Percentiles rank a stretch among this genome's conserved stretches.
Conservation (phyloP, 2,797 vertebrate genomes). For the Poeciliopsis turneri region DNA sequence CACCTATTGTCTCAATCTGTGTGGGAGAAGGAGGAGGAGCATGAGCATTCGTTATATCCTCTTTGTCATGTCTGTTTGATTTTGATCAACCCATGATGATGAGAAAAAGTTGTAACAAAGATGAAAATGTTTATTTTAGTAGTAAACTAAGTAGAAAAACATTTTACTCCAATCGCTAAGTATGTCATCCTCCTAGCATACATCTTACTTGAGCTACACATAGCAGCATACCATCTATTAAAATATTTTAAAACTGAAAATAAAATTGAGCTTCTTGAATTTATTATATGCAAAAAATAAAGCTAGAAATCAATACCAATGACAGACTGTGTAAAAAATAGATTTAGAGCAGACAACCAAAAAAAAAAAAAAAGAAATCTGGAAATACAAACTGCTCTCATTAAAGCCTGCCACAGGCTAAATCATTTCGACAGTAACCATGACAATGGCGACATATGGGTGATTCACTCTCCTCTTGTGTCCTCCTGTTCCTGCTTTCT, state of each 20-base stretch:
- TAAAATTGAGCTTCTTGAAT: not conserved
- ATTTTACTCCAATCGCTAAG: not conserved
- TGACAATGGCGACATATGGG: slow-evolving; percentile 70
- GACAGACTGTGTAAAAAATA: slow-evolving; percentile 11
- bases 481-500: slow-evolving; percentile 48
- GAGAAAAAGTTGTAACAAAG: too few relatives aligned
- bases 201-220: not conserved
- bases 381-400: slow-evolving; percentile 58
- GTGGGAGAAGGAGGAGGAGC: slow-evolving; percentile 15
- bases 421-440: slow-evolving; percentile 73
- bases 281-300: not conserved
- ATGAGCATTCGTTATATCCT: not conserved
- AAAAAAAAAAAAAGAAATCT: slow-evolving; percentile 11
- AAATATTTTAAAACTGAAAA: not conserved
- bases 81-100: too few relatives aligned
- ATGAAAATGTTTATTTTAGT: not conserved
- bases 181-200: not conserved
- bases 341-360: slow-evolving; percentile 13
- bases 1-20: slow-evolving; percentile 99
- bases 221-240: not conserved
- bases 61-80: too few relatives aligned
- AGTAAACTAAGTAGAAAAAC: not conserved
- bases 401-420: slow-evolving; percentile 47
- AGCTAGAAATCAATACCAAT: slow-evolving; percentile 14
- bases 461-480: slow-evolving; percentile 46